phyloP scores from a whole-genome alignment of 2,113 vertebrate genomes.

The Sebastes fasciatus region DNA sequence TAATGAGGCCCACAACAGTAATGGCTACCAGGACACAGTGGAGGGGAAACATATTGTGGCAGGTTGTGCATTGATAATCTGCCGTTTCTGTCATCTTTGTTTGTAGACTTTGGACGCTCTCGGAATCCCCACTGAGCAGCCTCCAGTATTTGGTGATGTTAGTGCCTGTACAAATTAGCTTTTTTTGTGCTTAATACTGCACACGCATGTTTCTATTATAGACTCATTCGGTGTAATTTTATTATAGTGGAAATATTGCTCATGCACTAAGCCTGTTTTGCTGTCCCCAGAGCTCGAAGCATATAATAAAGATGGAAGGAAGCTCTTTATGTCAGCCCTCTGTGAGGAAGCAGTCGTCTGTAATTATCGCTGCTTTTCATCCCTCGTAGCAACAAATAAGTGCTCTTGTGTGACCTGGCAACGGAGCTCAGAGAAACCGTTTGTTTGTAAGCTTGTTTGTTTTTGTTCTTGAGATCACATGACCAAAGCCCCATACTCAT shows the following conservation, averaged over 20 bases:
- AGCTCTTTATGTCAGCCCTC: slow-evolving; percentile 74
- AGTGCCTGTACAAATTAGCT: slow-evolving; percentile 9
- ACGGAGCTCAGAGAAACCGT: slow-evolving; percentile 41
- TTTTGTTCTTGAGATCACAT: slow-evolving; percentile 65
- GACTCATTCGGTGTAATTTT: slow-evolving; percentile 38
- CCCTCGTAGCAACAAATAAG: slow-evolving; percentile 69
- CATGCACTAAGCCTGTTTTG: slow-evolving; percentile 43
- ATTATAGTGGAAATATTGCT: slow-evolving; percentile 52
- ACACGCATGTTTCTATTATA: slow-evolving; percentile 13
- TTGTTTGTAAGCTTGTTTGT: slow-evolving; percentile 72
- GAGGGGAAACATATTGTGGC: slow-evolving; percentile 17
- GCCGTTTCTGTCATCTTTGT: slow-evolving; percentile 23
- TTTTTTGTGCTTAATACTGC: background rate
- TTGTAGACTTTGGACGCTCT: slow-evolving; percentile 26
- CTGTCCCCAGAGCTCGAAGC: slow-evolving; percentile 60
- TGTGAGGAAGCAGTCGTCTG: slow-evolving; percentile 71
- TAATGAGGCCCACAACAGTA: slow-evolving; percentile 68
- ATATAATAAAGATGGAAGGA: slow-evolving; percentile 79
- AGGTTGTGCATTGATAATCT: slow-evolving; percentile 42
- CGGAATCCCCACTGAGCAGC: background rate
- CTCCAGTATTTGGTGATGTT: slow-evolving; percentile 3
- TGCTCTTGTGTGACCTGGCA: slow-evolving; percentile 65
- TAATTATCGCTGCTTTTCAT: slow-evolving; percentile 79
- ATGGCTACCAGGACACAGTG: slow-evolving; percentile 61
- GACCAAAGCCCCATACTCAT: slow-evolving; percentile 29